A percentile compares a stretch with the other conserved stretches of the same genome.
Evolutionary conservation across 2,113 vertebrate species (phyloP).

Genomic region (Atlantisia rogersi): DNA sequence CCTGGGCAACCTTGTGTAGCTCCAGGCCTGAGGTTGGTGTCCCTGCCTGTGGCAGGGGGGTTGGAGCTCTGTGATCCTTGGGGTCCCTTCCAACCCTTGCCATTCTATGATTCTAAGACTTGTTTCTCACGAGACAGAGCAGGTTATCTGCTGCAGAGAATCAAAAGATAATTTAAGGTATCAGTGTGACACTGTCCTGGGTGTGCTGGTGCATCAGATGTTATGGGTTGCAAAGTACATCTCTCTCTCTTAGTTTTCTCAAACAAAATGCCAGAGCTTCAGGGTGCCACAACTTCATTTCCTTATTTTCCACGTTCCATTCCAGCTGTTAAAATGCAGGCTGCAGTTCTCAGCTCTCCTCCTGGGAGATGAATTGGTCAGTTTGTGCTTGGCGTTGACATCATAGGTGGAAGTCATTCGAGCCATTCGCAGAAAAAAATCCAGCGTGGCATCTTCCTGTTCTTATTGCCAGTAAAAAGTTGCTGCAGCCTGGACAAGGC

Average conservation of each 20-base stretch:
- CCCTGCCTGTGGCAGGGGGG: too few relatives aligned
- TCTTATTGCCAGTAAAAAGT: neutral
- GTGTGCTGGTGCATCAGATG: neutral
- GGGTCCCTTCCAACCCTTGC: too few relatives aligned
- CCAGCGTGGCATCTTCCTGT: neutral
- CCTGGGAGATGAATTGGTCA: neutral
- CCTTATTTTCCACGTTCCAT: neutral
- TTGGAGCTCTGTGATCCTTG: too few relatives aligned
- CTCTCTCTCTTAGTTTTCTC: neutral
- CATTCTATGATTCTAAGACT: neutral
- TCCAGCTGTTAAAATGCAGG: neutral
- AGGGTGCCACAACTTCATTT: neutral
- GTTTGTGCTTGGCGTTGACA: neutral
- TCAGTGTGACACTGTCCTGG: neutral
- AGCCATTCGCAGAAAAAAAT: neutral
- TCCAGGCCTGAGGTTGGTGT: too few relatives aligned
- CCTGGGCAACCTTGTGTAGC: too few relatives aligned
- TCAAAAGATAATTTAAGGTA: neutral
- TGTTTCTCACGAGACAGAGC: neutral
- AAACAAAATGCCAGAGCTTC: neutral
- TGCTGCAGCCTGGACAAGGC: neutral
- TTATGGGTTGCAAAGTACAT: neutral
- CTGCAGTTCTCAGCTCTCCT: neutral
- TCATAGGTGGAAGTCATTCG: neutral
- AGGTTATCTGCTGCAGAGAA: neutral